Percentiles rank a stretch among this genome's conserved stretches.
Evolutionary conservation across 1,140 invertebrate species (phyloP).

Genomic region (Ericerus pela): DNA sequence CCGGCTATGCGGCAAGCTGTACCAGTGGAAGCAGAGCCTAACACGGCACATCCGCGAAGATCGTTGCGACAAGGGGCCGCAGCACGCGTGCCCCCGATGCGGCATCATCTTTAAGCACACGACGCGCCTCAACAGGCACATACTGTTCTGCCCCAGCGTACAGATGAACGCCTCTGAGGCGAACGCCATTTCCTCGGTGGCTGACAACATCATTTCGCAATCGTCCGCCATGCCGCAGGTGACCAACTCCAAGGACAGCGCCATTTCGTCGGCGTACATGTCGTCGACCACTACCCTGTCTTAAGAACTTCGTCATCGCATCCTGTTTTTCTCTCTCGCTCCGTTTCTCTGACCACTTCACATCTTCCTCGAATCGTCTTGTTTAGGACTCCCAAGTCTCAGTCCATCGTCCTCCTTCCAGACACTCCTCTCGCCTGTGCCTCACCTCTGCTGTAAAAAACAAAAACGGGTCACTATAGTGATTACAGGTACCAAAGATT

Average conservation of each 20-base stretch:
- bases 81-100: conserved; percentile 20
- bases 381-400: too few species aligned
- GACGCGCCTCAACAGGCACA: conserved; percentile 21
- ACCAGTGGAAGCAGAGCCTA: conserved; percentile 24
- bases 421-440: too few species aligned
- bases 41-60: conserved; percentile 30
- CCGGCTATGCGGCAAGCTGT: conserved; percentile 20
- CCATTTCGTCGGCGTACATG: conserved; percentile 6
- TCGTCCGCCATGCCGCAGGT: neutral
- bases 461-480: too few species aligned
- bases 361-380: too few species aligned
- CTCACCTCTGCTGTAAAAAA: too few species aligned
- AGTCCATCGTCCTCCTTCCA: too few species aligned
- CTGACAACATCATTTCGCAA: neutral
- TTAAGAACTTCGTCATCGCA: neutral
- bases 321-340: neutral
- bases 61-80: conserved; percentile 34
- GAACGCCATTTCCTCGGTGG: neutral
- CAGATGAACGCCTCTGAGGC: conserved; percentile 12
- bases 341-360: too few species aligned
- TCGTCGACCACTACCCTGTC: neutral
- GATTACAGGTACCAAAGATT: too few species aligned
- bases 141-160: conserved; percentile 20
- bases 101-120: conserved; percentile 24
- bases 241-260: neutral